Evolutionary conservation across 2,113 vertebrate species (phyloP).

Genomic region (Ceratotherium simum): DNA sequence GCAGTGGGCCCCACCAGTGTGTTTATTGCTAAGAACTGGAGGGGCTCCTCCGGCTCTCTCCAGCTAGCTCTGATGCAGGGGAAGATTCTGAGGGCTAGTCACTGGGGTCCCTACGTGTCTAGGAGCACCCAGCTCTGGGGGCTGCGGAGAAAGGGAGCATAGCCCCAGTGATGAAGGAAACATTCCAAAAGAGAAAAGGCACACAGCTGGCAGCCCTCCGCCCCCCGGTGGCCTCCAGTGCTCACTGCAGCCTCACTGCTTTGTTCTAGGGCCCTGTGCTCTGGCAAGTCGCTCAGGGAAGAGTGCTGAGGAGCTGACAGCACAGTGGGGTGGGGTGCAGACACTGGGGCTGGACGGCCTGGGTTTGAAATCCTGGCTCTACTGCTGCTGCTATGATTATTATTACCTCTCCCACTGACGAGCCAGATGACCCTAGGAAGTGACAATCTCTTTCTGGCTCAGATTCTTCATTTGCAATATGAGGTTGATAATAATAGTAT

Average conservation of each 20-base stretch:
- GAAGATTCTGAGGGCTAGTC: neutral
- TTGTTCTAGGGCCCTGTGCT: neutral
- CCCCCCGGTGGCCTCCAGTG: constrained; percentile 62
- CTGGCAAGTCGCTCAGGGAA: neutral
- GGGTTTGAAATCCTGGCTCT: neutral
- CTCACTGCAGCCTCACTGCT: constrained; percentile 20
- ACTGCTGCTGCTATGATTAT: neutral
- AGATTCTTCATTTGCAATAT: neutral
- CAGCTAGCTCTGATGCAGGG: neutral
- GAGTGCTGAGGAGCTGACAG: neutral
- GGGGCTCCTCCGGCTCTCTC: neutral
- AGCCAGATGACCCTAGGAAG: neutral
- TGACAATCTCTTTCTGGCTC: neutral
- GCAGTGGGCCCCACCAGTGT: neutral
- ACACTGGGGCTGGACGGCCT: neutral
- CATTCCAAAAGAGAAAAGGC: neutral
- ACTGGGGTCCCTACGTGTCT: neutral
- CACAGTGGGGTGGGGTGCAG: neutral
- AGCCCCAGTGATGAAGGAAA: neutral
- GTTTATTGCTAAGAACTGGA: neutral
- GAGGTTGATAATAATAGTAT: neutral
- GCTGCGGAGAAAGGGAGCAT: neutral
- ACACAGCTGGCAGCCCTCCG: neutral
- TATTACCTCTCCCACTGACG: neutral
- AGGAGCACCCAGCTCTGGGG: neutral